Percentiles rank a stretch among this genome's conserved stretches.
phyloP scores from a whole-genome alignment of 2,113 vertebrate genomes.

The Athene noctua region DNA sequence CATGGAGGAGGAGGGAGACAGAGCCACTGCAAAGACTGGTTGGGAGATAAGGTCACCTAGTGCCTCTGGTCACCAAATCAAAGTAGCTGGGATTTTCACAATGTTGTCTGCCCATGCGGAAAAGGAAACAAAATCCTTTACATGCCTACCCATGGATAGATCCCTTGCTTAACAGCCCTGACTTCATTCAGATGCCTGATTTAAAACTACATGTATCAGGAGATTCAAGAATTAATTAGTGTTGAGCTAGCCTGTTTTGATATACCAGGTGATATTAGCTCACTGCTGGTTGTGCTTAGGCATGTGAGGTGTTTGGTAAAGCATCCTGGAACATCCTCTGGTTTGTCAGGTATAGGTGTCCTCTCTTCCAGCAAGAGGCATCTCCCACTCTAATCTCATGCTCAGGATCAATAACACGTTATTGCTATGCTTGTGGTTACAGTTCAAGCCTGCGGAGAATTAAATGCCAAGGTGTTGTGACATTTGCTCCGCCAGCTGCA shows the following conservation, averaged over 20 bases:
- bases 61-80: slow-evolving; percentile 46
- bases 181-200: background rate
- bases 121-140: background rate
- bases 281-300: accelerated
- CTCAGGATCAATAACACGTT: background rate
- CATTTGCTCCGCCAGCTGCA: background rate
- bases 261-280: background rate
- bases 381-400: background rate
- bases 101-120: background rate
- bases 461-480: background rate
- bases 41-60: slow-evolving; percentile 63
- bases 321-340: background rate
- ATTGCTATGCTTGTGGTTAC: background rate
- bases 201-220: background rate
- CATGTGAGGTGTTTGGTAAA: background rate
- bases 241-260: background rate
- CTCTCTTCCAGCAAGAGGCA: background rate
- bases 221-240: background rate
- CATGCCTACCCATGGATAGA: accelerated
- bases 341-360: background rate
- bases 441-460: too few relatives aligned
- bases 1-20: background rate
- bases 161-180: background rate
- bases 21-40: slow-evolving; percentile 18
- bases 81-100: slow-evolving; percentile 27